Percentiles rank a stretch among this genome's conserved stretches.
These are phyloP conservation scores for Thamnophis elegans DNA, from an alignment of 2,797 vertebrate genomes.

Conservation along the genomic window DNA sequence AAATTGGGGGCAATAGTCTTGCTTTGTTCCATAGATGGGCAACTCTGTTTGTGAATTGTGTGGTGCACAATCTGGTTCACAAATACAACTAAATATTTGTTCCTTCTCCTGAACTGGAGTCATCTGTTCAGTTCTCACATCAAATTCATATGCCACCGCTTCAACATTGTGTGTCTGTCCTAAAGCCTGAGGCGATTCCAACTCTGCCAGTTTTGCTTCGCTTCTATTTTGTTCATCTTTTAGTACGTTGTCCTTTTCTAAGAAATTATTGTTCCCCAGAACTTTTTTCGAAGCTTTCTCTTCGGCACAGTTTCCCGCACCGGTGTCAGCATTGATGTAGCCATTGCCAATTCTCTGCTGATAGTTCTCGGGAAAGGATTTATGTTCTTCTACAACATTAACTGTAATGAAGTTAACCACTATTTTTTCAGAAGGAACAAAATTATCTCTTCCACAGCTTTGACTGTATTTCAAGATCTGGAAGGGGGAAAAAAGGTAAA, in stretches of 20 bases:
- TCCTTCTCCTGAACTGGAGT: neutral
- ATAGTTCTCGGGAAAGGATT: constrained; percentile 35
- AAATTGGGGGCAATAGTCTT: neutral
- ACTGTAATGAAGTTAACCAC: constrained; percentile 65
- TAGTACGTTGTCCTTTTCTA: constrained; percentile 1
- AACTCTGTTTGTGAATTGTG: constrained; percentile 9
- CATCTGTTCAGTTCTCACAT: constrained; percentile 47
- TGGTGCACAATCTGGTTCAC: neutral
- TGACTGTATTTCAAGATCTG: constrained; percentile 70
- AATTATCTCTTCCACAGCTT: constrained; percentile 61
- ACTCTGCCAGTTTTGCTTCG: neutral
- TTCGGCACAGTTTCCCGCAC: neutral
- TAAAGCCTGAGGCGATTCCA: neutral
- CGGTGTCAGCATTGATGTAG: neutral
- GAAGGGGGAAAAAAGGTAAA: constrained; percentile 43
- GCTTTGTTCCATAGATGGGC: neutral
- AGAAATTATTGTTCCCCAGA: constrained; percentile 25
- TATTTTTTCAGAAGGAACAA: constrained; percentile 67
- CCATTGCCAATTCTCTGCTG: neutral
- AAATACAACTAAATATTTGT: neutral
- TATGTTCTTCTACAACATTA: constrained; percentile 52
- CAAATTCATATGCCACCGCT: constrained; percentile 54
- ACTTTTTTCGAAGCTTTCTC: neutral
- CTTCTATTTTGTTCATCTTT: neutral
- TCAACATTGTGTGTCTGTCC: neutral